Evolutionary conservation across 1,140 invertebrate species (phyloP).

Genomic region (Zeugodacus cucurbitae): DNA sequence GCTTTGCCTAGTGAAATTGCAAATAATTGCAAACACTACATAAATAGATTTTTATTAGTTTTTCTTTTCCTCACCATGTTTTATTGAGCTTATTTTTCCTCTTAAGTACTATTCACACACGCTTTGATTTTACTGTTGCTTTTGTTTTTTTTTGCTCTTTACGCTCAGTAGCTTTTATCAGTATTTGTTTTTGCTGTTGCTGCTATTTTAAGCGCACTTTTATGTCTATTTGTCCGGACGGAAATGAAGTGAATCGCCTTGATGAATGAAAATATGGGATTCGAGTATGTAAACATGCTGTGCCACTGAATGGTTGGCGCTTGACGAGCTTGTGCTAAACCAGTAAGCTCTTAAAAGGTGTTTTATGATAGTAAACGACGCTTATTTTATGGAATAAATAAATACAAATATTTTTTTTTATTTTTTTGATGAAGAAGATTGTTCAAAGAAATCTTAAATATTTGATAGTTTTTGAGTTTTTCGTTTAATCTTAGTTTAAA

Average conservation of each 20-base stretch:
- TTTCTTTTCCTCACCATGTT: neutral
- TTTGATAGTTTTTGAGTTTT: too few relatives aligned
- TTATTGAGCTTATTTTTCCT: neutral
- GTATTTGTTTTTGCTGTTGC: neutral
- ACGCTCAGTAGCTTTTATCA: neutral
- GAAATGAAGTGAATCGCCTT: neutral
- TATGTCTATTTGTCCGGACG: neutral
- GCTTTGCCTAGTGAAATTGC: neutral
- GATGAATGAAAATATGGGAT: neutral
- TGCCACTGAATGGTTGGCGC: neutral
- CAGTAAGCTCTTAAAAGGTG: neutral
- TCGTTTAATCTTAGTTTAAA: too few relatives aligned
- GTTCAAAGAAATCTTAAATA: too few relatives aligned
- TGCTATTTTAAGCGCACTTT: neutral
- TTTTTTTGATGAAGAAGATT: too few relatives aligned
- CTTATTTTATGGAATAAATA: too few relatives aligned
- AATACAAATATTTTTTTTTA: too few relatives aligned
- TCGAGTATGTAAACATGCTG: neutral
- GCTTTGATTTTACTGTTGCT: neutral
- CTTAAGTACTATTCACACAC: neutral
- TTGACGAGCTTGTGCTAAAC: neutral
- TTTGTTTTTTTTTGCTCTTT: neutral
- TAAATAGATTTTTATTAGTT: conserved; percentile 7
- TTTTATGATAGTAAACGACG: neutral
- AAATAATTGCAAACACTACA: neutral